Evolutionary conservation across 2,888 invertebrate genomes (phyloP).

Genomic region (Stenodema calcarata): DNA sequence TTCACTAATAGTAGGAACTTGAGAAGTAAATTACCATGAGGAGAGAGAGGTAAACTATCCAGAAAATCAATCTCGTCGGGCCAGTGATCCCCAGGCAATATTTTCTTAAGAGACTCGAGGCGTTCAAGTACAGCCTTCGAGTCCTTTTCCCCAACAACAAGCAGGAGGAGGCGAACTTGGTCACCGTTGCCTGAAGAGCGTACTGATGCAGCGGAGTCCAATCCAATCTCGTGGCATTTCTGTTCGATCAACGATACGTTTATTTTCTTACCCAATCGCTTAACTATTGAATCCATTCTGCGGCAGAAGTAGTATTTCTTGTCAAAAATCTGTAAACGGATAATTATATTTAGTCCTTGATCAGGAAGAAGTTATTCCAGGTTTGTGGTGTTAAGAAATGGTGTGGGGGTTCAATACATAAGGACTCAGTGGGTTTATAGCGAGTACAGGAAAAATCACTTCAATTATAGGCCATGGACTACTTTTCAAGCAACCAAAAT

Average conservation of each 20-base stretch:
- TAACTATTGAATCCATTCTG: constrained; percentile 72
- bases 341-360: neutral
- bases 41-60: constrained; percentile 68
- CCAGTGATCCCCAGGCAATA: constrained; percentile 46
- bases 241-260: constrained; percentile 68
- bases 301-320: constrained; percentile 70
- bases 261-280: constrained; percentile 78
- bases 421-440: too few relatives aligned
- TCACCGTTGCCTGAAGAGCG: neutral
- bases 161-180: neutral
- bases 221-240: constrained; percentile 56
- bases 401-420: too few relatives aligned
- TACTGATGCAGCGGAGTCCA: neutral
- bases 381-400: too few relatives aligned
- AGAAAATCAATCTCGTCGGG: constrained; percentile 73
- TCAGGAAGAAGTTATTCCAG: too few relatives aligned
- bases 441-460: too few relatives aligned
- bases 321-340: constrained; percentile 56
- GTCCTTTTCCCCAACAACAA: neutral
- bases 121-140: neutral
- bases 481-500: too few relatives aligned
- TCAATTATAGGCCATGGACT: too few relatives aligned
- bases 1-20: neutral
- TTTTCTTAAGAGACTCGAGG: constrained; percentile 13
- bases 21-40: constrained; percentile 67